These are phyloP conservation scores for Oryzias celebensis DNA, from an alignment of 2,113 vertebrate genomes.

Conservation along the genomic window DNA sequence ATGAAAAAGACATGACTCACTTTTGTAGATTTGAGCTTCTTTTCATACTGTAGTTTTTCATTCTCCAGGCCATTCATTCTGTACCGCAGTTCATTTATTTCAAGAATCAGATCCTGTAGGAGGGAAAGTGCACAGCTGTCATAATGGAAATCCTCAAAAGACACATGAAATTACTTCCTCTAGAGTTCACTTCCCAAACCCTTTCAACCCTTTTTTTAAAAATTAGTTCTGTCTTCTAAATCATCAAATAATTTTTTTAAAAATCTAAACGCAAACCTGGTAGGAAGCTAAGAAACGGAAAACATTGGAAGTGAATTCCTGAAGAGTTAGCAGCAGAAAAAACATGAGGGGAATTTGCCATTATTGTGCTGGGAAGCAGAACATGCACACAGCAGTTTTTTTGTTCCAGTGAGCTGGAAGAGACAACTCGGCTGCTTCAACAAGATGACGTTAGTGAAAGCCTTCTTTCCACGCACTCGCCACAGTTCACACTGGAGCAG, in stretches of 20 bases:
- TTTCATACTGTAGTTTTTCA: conserved; percentile 92
- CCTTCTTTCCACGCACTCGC: conserved; percentile 30
- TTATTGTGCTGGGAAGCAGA: conserved; percentile 47
- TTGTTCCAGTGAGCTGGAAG: conserved; percentile 57
- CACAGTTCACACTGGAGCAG: conserved; percentile 17
- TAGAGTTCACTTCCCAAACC: too few relatives aligned
- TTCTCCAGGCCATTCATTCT: conserved; percentile 89
- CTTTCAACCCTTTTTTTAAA: neutral
- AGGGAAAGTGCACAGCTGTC: neutral
- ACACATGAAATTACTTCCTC: too few relatives aligned
- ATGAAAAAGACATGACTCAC: conserved; percentile 73
- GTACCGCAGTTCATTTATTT: conserved; percentile 88
- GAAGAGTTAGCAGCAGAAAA: conserved; percentile 33
- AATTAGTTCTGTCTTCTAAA: neutral
- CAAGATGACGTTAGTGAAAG: conserved; percentile 50
- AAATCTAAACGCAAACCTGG: too few relatives aligned
- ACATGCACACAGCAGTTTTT: conserved; percentile 52
- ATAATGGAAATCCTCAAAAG: too few relatives aligned
- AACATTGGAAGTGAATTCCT: conserved; percentile 19
- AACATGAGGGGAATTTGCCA: conserved; percentile 44
- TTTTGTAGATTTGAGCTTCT: conserved; percentile 93
- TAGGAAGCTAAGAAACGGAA: too few relatives aligned
- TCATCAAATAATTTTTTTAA: too few relatives aligned
- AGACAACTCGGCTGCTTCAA: conserved; percentile 26
- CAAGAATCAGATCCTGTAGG: conserved; percentile 86